Conservation (phyloP, 2,797 vertebrate species). For the Rhinophrynus dorsalis region DNA sequence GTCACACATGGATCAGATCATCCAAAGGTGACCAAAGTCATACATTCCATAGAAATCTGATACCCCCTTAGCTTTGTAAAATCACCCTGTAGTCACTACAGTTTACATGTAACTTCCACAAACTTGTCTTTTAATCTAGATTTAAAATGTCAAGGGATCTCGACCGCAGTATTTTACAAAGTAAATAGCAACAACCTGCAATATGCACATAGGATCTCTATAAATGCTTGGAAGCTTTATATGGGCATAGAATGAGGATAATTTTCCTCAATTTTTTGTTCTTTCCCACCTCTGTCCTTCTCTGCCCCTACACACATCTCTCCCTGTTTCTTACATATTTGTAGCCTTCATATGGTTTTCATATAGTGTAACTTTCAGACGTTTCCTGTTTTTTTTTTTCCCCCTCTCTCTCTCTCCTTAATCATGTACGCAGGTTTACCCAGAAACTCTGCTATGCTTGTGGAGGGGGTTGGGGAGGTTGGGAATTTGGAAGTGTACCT, state of each 20-base stretch:
- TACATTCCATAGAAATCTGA: neutral
- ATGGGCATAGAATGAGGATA: neutral
- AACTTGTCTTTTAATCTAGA: too few relatives aligned
- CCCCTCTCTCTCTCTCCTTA: constrained; percentile 49
- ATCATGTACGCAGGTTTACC: constrained; percentile 54
- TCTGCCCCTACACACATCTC: constrained; percentile 25
- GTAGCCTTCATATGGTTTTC: constrained; percentile 60
- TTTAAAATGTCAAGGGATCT: neutral
- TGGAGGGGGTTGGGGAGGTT: constrained; percentile 42
- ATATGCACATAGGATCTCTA: neutral
- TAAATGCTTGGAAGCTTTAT: constrained; percentile 8
- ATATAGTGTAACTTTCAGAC: constrained; percentile 59
- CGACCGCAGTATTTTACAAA: neutral
- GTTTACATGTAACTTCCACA: neutral
- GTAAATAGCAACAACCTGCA: constrained; percentile 1
- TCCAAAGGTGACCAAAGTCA: neutral
- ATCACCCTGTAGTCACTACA: neutral
- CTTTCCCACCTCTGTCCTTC: constrained; percentile 34
- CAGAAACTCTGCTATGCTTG: constrained; percentile 50
- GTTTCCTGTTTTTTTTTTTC: constrained; percentile 57
- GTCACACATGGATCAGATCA: too few relatives aligned
- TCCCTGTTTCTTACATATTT: constrained; percentile 56
- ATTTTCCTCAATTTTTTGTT: constrained; percentile 46
- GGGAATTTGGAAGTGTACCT: neutral
- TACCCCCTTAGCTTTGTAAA: neutral